A percentile compares a stretch with the other conserved stretches of the same genome.
Conservation (phyloP, 2,888 invertebrate species). For the Acrobasis repandana region DNA sequence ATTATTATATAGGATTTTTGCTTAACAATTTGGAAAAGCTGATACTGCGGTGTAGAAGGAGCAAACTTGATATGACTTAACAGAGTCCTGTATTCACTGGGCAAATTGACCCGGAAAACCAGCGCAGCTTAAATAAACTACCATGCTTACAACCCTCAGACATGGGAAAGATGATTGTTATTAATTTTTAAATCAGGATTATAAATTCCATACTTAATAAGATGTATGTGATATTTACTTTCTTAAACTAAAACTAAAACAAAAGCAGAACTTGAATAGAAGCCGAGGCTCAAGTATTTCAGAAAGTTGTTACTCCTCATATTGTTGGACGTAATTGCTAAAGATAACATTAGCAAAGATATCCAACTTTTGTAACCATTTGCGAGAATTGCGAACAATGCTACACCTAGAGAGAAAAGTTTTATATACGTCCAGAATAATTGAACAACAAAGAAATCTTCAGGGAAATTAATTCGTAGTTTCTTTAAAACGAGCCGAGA, state of each 20-base stretch:
- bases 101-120: too few relatives aligned
- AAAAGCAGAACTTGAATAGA: background rate
- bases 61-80: too few relatives aligned
- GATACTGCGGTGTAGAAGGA: too few relatives aligned
- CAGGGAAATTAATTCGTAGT: conserved; percentile 44
- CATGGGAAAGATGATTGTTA: too few relatives aligned
- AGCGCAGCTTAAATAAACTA: too few relatives aligned
- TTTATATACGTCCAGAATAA: conserved; percentile 35
- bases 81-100: too few relatives aligned
- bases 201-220: too few relatives aligned
- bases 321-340: conserved; percentile 11
- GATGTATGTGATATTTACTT: too few relatives aligned
- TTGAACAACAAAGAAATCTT: conserved; percentile 41
- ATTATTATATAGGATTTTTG: too few relatives aligned
- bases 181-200: too few relatives aligned
- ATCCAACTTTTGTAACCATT: conserved; percentile 15
- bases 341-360: conserved; percentile 22
- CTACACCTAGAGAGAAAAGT: conserved; percentile 28
- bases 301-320: background rate
- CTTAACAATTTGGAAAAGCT: too few relatives aligned
- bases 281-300: background rate
- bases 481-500: conserved; percentile 32
- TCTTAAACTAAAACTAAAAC: background rate
- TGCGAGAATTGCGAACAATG: conserved; percentile 20
- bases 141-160: too few relatives aligned